A percentile compares a stretch with the other conserved stretches of the same genome.
phyloP scores from a whole-genome alignment of 2,797 vertebrate species.

The Periparus ater region DNA sequence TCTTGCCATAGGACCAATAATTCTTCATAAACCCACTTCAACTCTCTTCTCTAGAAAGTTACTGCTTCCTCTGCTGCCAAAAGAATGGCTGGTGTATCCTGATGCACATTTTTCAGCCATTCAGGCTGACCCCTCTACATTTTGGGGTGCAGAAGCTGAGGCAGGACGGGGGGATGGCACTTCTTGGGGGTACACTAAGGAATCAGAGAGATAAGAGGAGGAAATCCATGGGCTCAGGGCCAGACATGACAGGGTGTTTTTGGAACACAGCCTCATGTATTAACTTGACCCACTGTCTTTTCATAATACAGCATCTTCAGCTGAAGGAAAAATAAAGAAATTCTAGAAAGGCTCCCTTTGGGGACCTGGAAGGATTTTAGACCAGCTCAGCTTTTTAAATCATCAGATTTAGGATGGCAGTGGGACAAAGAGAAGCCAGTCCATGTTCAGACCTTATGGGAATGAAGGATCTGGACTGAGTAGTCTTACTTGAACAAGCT shows the following conservation, averaged over 20 bases:
- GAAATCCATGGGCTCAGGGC: neutral
- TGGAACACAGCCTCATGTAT: neutral
- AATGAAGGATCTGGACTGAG: neutral
- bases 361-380: neutral
- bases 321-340: neutral
- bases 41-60: neutral
- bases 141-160: neutral
- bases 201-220: neutral
- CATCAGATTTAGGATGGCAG: neutral
- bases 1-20: neutral
- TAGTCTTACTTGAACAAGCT: rapidly evolving
- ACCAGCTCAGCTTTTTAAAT: neutral
- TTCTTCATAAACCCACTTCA: neutral
- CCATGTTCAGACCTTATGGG: neutral
- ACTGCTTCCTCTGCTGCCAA: neutral
- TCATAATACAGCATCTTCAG: neutral
- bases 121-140: rapidly evolving
- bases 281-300: neutral
- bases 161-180: neutral
- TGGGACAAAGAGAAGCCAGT: neutral
- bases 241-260: neutral
- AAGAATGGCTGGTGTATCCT: neutral
- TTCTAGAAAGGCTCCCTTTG: neutral
- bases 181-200: neutral
- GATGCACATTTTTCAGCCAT: neutral